Evolutionary conservation across 2,888 invertebrate species (phyloP).

Genomic region (Amphipoea lucens): DNA sequence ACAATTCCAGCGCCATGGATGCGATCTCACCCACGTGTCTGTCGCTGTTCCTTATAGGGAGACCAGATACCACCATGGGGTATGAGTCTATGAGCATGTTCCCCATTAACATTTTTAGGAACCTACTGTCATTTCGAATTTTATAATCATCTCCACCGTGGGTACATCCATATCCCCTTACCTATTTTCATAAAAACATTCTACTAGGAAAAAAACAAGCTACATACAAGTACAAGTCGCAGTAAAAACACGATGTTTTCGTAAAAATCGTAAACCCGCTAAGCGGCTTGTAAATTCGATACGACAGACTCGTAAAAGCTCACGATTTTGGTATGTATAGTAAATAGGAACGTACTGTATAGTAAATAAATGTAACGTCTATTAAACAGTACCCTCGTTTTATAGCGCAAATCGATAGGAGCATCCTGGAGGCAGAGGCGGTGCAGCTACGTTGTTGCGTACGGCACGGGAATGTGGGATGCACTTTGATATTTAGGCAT

Average conservation of each 20-base stretch:
- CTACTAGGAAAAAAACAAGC: constrained; percentile 3
- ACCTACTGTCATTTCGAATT: neutral
- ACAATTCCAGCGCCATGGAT: no score
- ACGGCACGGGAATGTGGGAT: constrained; percentile 45
- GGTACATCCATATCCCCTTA: neutral
- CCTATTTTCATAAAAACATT: constrained; percentile 1
- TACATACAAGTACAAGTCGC: no score
- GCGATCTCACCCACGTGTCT: no score
- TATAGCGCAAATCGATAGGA: constrained; percentile 81
- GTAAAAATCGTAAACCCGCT: constrained; percentile 73
- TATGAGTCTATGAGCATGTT: neutral
- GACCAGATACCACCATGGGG: no score
- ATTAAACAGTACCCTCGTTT: constrained; percentile 76
- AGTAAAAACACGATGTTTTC: constrained; percentile 45
- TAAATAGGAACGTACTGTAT: constrained; percentile 43
- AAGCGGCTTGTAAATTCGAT: constrained; percentile 73
- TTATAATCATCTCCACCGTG: neutral
- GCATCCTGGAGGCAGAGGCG: constrained; percentile 68
- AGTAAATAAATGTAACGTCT: constrained; percentile 73
- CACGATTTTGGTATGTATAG: constrained; percentile 60
- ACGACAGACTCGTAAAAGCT: constrained; percentile 68
- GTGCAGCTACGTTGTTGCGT: constrained; percentile 58
- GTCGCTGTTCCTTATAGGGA: no score
- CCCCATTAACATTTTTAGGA: neutral
- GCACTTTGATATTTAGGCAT: neutral